Percentiles rank a stretch among this genome's conserved stretches.
Evolutionary conservation across 2,888 invertebrate genomes (phyloP).

Genomic region (Caenorhabditis panamensis): DNA sequence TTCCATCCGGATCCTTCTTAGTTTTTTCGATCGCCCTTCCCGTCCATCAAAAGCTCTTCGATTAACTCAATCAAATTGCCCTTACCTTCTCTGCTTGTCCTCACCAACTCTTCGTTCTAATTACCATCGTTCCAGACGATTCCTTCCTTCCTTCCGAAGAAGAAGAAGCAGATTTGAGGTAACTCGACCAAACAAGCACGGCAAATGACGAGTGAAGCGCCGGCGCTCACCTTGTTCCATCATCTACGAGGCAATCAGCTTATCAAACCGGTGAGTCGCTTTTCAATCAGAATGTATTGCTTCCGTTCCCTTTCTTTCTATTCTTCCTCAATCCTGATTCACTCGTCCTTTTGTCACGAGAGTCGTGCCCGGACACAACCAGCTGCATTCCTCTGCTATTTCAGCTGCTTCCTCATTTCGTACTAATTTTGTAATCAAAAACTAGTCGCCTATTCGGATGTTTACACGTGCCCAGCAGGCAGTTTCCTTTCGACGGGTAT

Average conservation of each 20-base stretch:
- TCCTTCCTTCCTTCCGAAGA: too few species aligned
- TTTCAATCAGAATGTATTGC: too few species aligned
- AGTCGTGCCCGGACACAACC: background rate
- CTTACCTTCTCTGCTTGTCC: slow-evolving; percentile 1
- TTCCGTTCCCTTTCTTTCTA: slow-evolving; percentile 23
- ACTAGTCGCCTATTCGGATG: background rate
- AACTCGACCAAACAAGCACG: slow-evolving; percentile 10
- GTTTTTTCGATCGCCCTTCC: background rate
- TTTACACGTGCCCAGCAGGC: slow-evolving; percentile 17
- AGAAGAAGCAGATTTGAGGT: background rate
- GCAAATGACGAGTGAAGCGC: slow-evolving; percentile 67
- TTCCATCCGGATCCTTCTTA: slow-evolving; percentile 3
- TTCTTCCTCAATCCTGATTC: slow-evolving; percentile 1
- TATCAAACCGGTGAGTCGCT: slow-evolving; percentile 75
- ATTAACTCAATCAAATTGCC: slow-evolving; percentile 13
- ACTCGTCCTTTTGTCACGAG: slow-evolving; percentile 13
- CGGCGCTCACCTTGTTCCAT: slow-evolving; percentile 76
- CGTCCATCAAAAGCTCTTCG: slow-evolving; percentile 6
- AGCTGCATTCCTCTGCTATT: slow-evolving; percentile 2
- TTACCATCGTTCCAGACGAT: slow-evolving; percentile 16
- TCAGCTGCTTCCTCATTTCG: background rate
- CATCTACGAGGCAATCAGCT: slow-evolving; percentile 78
- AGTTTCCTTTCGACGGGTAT: slow-evolving; percentile 5
- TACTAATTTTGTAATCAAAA: slow-evolving; percentile 11
- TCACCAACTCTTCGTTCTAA: background rate